phyloP scores from a whole-genome alignment of 2,888 invertebrate genomes.

The Proisotoma minuta region DNA sequence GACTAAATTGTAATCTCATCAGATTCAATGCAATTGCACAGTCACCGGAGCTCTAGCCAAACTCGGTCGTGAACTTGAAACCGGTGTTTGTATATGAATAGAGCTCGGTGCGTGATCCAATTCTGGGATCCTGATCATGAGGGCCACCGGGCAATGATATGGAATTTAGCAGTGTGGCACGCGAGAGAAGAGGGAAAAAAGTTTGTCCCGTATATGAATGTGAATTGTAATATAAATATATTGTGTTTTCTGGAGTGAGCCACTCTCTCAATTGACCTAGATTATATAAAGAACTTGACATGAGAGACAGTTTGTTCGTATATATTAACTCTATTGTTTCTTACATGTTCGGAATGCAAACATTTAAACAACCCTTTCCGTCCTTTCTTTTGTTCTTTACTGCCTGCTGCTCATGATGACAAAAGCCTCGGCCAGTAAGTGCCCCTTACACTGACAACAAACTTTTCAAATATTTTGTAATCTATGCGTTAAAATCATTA shows the following conservation, averaged over 20 bases:
- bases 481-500: constrained; percentile 5
- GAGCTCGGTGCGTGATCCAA: constrained; percentile 2
- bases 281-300: not conserved
- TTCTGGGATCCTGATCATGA: not conserved
- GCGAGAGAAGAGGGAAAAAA: not conserved
- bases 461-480: constrained; percentile 4
- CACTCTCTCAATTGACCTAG: constrained; percentile 2
- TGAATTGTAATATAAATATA: not conserved
- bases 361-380: constrained; percentile 5
- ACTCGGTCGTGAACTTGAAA: not conserved
- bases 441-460: not conserved
- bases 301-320: constrained; percentile 6
- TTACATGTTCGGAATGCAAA: not conserved
- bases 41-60: not conserved
- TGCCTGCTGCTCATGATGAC: not conserved
- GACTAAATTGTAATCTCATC: constrained; percentile 1
- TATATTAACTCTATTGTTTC: constrained; percentile 1
- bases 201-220: not conserved
- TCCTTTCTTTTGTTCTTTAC: not conserved
- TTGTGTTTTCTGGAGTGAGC: constrained; percentile 3
- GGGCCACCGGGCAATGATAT: constrained; percentile 5
- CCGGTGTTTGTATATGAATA: not conserved
- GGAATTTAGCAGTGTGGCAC: constrained; percentile 3
- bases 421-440: not conserved
- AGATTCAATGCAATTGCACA: not conserved